phyloP scores from a whole-genome alignment of 2,797 vertebrate genomes.

The Peromyscus nudipes region DNA sequence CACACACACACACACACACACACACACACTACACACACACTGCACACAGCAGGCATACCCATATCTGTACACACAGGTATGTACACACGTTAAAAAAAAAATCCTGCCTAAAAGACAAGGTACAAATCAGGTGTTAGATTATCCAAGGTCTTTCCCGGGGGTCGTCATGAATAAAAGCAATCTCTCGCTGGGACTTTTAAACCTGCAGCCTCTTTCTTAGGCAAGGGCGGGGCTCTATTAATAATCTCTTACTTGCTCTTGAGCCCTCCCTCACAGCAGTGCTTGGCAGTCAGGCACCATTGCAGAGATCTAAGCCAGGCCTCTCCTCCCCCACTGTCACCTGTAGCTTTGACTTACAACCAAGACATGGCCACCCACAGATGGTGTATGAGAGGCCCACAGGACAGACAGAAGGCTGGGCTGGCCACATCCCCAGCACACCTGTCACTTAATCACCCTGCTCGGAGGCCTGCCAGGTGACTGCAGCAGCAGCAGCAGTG shows the following conservation, averaged over 20 bases:
- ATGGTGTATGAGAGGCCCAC: neutral
- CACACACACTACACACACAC: neutral
- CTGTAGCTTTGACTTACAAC: conserved; percentile 37
- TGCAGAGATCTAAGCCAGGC: neutral
- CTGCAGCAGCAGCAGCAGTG: neutral
- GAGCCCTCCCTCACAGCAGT: neutral
- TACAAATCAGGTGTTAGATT: conserved; percentile 13
- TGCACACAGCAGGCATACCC: neutral
- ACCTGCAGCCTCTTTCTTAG: neutral
- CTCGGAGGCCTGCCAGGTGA: conserved; percentile 64
- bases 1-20: neutral
- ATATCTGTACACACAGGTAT: neutral
- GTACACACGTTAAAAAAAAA: neutral
- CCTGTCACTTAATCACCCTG: conserved; percentile 55
- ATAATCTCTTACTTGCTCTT: neutral
- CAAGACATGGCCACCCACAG: conserved; percentile 2
- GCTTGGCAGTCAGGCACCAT: rapidly evolving
- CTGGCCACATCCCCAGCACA: conserved; percentile 4
- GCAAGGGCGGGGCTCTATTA: neutral
- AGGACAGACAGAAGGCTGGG: neutral
- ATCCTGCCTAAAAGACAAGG: neutral
- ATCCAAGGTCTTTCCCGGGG: neutral
- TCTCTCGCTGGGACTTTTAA: neutral
- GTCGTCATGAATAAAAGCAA: neutral
- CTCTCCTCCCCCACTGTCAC: neutral